Base-by-base conservation (phyloP, 2,797 vertebrate species). In the Trematomus bernacchii region DNA sequence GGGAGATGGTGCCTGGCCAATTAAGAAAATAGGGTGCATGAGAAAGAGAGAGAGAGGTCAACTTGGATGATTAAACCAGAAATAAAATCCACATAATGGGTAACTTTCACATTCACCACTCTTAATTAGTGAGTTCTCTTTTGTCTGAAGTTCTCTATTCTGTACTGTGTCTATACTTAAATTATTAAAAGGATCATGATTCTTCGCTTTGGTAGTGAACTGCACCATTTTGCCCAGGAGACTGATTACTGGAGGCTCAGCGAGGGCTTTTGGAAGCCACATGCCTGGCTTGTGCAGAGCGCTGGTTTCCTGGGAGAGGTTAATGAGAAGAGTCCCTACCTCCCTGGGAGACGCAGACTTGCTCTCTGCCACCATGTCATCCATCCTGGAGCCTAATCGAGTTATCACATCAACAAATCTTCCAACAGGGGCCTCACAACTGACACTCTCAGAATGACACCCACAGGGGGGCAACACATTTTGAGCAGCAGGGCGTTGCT, bases 401-500 rank as follows among this genome's bases (percentile, higher is more conserved):
- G 96, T 95, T 97, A 96, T 97, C 95, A 94, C 95, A 96, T 96
- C 95, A 95, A 95, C 95, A 95, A 82, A 93, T 93, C 91, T 95
- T 94, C 94, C 82, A 85, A 92, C 91, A 67, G 85, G 77, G 91
- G 93, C 93, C 90, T 77, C 86, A 79, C 64, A 73, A 81, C 85
- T 95, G 94, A 94, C 89, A 95, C 90, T 88, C 87, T 70, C 84
- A 95, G 92, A 94, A 96, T 94, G 94, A 91, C 85, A 87, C 90
- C 90, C 94, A 83, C 83, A 93, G 95, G 87, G 91, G 92, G 94
- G 90, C 90, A 93, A 96, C 96, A 96, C 97, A 98, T 98, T 97
- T 97, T 91, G 92, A 96, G 94, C 97, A 97, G 96, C 96, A 77
- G 97, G 97, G 93, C 3, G 42, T 90, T 94, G 94, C 53, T 77